Conservation (phyloP, 2,888 invertebrate species). For the Volucella inanis region DNA sequence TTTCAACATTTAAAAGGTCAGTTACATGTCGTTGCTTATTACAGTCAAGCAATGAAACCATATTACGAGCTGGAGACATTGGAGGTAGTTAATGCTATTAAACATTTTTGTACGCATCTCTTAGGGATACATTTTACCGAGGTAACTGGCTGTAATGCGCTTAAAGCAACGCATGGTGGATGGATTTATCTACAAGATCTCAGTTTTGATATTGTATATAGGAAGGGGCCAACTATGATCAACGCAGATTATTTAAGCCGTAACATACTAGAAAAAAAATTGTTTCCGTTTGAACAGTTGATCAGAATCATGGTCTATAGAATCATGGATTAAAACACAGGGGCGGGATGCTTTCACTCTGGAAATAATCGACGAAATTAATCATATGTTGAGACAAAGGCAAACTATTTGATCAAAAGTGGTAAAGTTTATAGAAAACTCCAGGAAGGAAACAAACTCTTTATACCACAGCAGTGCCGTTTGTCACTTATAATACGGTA, state of each 20-base stretch:
- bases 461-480: conserved; percentile 28
- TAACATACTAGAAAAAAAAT: conserved; percentile 10
- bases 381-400: neutral
- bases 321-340: conserved; percentile 18
- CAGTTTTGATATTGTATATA: conserved; percentile 31
- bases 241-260: conserved; percentile 56
- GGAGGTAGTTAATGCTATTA: conserved; percentile 22
- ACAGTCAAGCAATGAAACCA: too few relatives aligned
- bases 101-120: conserved; percentile 21
- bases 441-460: conserved; percentile 23
- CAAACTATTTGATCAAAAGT: conserved; percentile 2
- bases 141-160: conserved; percentile 26
- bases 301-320: conserved; percentile 28
- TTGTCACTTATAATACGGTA: conserved; percentile 41
- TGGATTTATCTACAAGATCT: conserved; percentile 53
- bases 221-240: conserved; percentile 41
- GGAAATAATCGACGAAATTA: conserved; percentile 27
- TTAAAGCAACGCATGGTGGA: conserved; percentile 51
- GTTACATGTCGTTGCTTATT: too few relatives aligned
- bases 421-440: conserved; percentile 7
- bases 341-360: neutral
- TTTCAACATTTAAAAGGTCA: too few relatives aligned
- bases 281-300: conserved; percentile 31
- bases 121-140: conserved; percentile 25
- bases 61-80: conserved; percentile 20